phyloP scores from a whole-genome alignment of 2,113 vertebrate genomes.

The Festucalex cinctus region DNA sequence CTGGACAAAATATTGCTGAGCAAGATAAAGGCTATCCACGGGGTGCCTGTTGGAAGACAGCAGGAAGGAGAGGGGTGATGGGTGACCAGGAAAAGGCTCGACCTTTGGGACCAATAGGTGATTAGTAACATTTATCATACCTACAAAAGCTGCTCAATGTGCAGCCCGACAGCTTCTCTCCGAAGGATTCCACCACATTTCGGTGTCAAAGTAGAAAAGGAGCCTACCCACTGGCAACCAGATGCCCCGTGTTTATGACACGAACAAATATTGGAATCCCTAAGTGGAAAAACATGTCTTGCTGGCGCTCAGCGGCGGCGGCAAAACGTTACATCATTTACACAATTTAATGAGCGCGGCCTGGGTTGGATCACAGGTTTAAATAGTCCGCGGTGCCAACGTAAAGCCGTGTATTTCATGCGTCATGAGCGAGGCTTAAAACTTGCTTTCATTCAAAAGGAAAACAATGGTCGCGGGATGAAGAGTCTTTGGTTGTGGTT shows the following conservation, averaged over 20 bases:
- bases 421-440: slow-evolving; percentile 54
- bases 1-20: slow-evolving; percentile 25
- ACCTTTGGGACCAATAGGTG: slow-evolving; percentile 67
- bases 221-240: slow-evolving; percentile 51
- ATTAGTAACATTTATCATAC: slow-evolving; percentile 73
- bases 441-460: slow-evolving; percentile 46
- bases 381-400: slow-evolving; percentile 62
- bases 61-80: slow-evolving; percentile 42
- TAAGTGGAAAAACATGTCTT: slow-evolving; percentile 66
- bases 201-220: slow-evolving; percentile 47
- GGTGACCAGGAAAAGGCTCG: slow-evolving; percentile 54
- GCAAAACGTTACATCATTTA: slow-evolving; percentile 59
- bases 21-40: slow-evolving; percentile 46
- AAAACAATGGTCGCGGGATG: slow-evolving; percentile 45
- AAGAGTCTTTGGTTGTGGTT: slow-evolving; percentile 37
- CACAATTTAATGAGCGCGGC: slow-evolving; percentile 58
- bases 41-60: slow-evolving; percentile 39
- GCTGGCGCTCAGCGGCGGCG: slow-evolving; percentile 58
- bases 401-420: slow-evolving; percentile 58
- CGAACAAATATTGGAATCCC: slow-evolving; percentile 59
- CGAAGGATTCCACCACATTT: slow-evolving; percentile 43
- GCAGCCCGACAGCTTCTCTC: slow-evolving; percentile 45
- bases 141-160: slow-evolving; percentile 47
- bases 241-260: slow-evolving; percentile 63
- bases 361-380: slow-evolving; percentile 63